These are phyloP conservation scores for Papilio xuthus DNA, from an alignment of 1,140 invertebrate species.

Conservation along the genomic window DNA sequence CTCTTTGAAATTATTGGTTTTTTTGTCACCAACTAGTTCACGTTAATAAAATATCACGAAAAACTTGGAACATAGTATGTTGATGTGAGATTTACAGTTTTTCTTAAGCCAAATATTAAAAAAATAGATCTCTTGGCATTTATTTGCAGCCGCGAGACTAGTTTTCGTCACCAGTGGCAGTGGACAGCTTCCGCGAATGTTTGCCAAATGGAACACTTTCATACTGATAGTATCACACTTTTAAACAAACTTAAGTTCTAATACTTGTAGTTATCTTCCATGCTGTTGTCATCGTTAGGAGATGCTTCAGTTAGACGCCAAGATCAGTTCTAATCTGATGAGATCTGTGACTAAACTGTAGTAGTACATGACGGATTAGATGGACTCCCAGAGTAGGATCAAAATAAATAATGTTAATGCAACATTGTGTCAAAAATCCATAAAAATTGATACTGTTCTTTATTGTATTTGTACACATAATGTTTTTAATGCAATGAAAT, in stretches of 20 bases:
- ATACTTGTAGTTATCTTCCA: background rate
- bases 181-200: constrained; percentile 60
- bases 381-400: too few relatives aligned
- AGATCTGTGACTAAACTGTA: too few relatives aligned
- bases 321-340: background rate
- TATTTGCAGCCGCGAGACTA: constrained; percentile 35
- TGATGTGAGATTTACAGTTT: background rate
- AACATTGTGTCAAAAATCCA: too few relatives aligned
- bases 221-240: constrained; percentile 40
- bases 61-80: too few relatives aligned
- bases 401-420: too few relatives aligned
- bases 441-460: too few relatives aligned
- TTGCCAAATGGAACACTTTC: constrained; percentile 65
- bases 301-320: background rate
- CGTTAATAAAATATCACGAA: too few relatives aligned
- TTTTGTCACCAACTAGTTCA: too few relatives aligned
- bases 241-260: background rate
- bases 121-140: background rate
- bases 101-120: background rate
- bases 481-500: too few relatives aligned
- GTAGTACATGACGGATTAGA: too few relatives aligned
- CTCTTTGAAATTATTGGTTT: background rate
- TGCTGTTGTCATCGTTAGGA: background rate
- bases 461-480: too few relatives aligned
- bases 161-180: constrained; percentile 49